Evolutionary conservation across 2,113 vertebrate genomes (phyloP), one percentile per base, ranked within the genome.

Genomic region (Mesembrinibis cayennensis): DNA sequence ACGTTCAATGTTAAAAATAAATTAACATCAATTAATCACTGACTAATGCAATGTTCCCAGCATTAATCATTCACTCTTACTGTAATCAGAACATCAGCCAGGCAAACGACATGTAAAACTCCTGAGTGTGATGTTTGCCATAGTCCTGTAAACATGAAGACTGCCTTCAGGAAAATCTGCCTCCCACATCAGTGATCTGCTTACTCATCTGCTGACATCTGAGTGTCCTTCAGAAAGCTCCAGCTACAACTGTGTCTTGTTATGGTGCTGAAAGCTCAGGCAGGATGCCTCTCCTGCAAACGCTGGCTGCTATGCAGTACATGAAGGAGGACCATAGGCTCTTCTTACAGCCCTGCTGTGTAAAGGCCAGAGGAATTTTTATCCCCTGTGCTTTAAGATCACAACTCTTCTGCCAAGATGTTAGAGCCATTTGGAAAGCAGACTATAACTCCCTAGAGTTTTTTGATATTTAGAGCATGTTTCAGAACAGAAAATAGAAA

Each of bases 21-120:
- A 94, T 90, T 87, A 95, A 44, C 91, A 76, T 56, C 42, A 94
- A 95, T 93, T 94, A 95, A 95, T 96, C 82, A 80, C 45, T 87
- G 77, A 67, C 61, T 86, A 38, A 81, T 20, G 63, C 59, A 53
- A 9, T 3, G 53, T 23, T 73, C 56, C 85, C 69, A 25, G 44
- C 74, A 50, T 94, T 90, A 92, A 94, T 92, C 87, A 66, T 6
- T 72, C 47, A n/a, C 61, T 87, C 36, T n/a, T 34, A 23, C 50
- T 87, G 69, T 26, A 66, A 52, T 38, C 82, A 56, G 76, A 71
- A 10, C 45, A 32, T 38, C 82, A 87, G 61, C 36, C 45, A 19
- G 91, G 36, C 47, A 44, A 26, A 6, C 0, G 9, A 7, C 19
- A 13, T 0, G 23, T 13, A 5, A 0, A 18, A 2, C 34, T 42